Evolutionary conservation across 1,140 invertebrate species (phyloP).

Genomic region (Coboldia fuscipes): DNA sequence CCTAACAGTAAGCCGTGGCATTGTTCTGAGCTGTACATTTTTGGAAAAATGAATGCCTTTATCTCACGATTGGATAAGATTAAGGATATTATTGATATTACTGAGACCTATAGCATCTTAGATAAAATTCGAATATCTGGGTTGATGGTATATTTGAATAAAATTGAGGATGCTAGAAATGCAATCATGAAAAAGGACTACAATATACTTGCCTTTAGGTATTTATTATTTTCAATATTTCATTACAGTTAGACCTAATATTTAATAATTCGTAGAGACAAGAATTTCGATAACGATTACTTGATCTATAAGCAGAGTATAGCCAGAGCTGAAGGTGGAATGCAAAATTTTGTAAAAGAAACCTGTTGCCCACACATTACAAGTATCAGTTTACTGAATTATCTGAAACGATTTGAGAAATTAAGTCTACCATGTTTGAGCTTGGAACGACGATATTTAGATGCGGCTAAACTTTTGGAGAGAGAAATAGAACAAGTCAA

Average conservation of each 20-base stretch:
- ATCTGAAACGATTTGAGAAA: slow-evolving; percentile 35
- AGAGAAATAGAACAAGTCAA: slow-evolving; percentile 38
- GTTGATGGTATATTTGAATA: slow-evolving; percentile 41
- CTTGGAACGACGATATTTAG: slow-evolving; percentile 43
- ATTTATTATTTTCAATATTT: too few species aligned
- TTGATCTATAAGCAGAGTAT: slow-evolving; percentile 49
- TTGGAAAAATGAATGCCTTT: slow-evolving; percentile 71
- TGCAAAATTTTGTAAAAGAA: slow-evolving; percentile 34
- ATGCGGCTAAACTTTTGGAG: slow-evolving; percentile 36
- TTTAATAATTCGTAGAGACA: slow-evolving; percentile 49
- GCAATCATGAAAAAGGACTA: slow-evolving; percentile 46
- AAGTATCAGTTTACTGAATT: slow-evolving; percentile 23
- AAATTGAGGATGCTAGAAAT: slow-evolving; percentile 43
- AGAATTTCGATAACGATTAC: slow-evolving; percentile 54
- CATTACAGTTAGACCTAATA: too few species aligned
- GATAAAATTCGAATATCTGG: slow-evolving; percentile 47
- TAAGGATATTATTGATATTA: slow-evolving; percentile 41
- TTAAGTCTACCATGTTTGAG: slow-evolving; percentile 39
- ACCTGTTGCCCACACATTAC: slow-evolving; percentile 26
- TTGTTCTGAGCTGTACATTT: slow-evolving; percentile 70
- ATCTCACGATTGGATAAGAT: slow-evolving; percentile 48
- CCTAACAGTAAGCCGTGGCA: slow-evolving; percentile 48
- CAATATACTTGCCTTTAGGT: slow-evolving; percentile 56
- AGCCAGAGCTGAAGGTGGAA: slow-evolving; percentile 39
- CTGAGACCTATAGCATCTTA: slow-evolving; percentile 46